phyloP scores from a whole-genome alignment of 2,888 invertebrate genomes.

The Drosophila leonis region DNA sequence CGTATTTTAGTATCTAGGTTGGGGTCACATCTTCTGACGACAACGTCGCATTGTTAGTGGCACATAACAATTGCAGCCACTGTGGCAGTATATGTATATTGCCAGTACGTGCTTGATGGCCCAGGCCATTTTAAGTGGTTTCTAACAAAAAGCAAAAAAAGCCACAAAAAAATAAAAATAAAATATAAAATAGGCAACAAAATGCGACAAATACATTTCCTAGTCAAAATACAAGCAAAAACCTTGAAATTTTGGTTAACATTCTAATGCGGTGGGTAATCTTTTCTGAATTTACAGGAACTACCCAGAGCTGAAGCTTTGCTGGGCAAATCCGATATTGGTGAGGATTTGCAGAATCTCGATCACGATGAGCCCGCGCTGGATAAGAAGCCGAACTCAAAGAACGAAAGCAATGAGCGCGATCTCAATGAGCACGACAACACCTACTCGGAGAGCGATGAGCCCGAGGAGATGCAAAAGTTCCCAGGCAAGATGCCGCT shows the following conservation, averaged over 20 bases:
- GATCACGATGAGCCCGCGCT: slow-evolving; percentile 75
- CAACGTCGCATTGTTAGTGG: slow-evolving; percentile 63
- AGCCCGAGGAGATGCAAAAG: slow-evolving; percentile 88
- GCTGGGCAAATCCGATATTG: slow-evolving; percentile 84
- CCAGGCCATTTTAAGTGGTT: slow-evolving; percentile 43
- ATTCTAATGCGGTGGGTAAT: background rate
- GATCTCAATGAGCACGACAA: slow-evolving; percentile 84
- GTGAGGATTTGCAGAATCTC: slow-evolving; percentile 81
- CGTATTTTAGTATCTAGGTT: slow-evolving; percentile 70
- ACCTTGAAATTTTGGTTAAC: slow-evolving; percentile 19
- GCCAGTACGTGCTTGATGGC: slow-evolving; percentile 56
- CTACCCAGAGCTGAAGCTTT: slow-evolving; percentile 85
- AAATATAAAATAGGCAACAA: slow-evolving; percentile 3
- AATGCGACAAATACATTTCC: slow-evolving; percentile 43
- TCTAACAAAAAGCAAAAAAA: slow-evolving; percentile 7
- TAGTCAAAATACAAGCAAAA: slow-evolving; percentile 31
- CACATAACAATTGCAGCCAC: slow-evolving; percentile 62
- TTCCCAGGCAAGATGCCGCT: slow-evolving; percentile 90
- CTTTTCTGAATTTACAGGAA: slow-evolving; percentile 75
- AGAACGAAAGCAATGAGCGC: slow-evolving; percentile 63
- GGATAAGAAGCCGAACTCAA: slow-evolving; percentile 73
- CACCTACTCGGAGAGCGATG: slow-evolving; percentile 85
- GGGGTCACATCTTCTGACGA: slow-evolving; percentile 74
- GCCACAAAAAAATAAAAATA: background rate
- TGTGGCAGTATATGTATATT: slow-evolving; percentile 33